These are phyloP conservation scores for Megastigmus dorsalis DNA, from an alignment of 2,888 invertebrate genomes.

Conservation along the genomic window DNA sequence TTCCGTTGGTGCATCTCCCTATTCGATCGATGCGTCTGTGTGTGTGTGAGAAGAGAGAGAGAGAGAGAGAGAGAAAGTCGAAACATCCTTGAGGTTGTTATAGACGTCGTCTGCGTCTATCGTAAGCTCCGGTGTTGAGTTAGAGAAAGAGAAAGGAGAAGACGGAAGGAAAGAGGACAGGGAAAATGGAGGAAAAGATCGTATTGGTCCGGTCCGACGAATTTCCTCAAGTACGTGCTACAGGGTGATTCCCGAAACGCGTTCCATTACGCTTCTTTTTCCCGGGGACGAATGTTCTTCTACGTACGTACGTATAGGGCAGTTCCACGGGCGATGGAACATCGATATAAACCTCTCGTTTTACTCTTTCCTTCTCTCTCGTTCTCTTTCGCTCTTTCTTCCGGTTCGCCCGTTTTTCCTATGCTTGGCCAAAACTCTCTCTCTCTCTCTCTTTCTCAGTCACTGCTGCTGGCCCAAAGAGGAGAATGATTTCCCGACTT, in stretches of 20 bases:
- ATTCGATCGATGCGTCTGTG: background rate
- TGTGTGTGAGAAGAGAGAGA: background rate
- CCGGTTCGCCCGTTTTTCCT: background rate
- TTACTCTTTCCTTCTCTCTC: background rate
- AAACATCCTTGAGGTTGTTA: slow-evolving; percentile 43
- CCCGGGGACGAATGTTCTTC: background rate
- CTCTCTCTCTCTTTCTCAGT: background rate
- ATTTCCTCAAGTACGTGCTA: slow-evolving; percentile 56
- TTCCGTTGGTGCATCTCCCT: background rate
- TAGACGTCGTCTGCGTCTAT: slow-evolving; percentile 52
- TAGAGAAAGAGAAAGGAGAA: too few species aligned
- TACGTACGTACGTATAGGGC: slow-evolving; percentile 4
- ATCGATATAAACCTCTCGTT: slow-evolving; percentile 51
- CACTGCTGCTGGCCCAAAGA: background rate
- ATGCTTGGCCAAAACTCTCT: background rate
- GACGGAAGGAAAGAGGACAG: too few species aligned
- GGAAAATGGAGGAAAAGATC: too few species aligned
- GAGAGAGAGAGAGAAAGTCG: background rate
- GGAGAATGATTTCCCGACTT: slow-evolving; percentile 8
- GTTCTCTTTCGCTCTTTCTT: background rate
- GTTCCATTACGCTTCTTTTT: slow-evolving; percentile 56
- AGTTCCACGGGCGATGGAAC: slow-evolving; percentile 53
- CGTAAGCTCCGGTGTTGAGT: too few species aligned
- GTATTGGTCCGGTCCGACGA: slow-evolving; percentile 56
- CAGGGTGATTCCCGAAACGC: slow-evolving; percentile 58